These are phyloP conservation scores for Scaptomyza parva DNA, from an alignment of 2,888 invertebrate genomes.

Conservation along the genomic window DNA sequence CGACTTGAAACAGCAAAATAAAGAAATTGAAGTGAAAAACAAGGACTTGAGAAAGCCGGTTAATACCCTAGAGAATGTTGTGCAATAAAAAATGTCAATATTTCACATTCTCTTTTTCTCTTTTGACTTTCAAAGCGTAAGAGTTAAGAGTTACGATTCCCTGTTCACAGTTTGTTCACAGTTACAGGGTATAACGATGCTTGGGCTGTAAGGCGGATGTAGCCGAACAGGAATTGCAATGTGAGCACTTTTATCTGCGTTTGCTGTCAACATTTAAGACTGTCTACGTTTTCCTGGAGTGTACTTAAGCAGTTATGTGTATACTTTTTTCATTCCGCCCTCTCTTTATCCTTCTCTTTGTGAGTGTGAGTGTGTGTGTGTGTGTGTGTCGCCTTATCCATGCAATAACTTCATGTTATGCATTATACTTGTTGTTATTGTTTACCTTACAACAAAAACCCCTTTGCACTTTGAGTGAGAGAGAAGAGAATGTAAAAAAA, in stretches of 20 bases:
- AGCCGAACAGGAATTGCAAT: conserved; percentile 63
- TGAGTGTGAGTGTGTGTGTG: conserved; percentile 20
- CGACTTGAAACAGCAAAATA: conserved; percentile 26
- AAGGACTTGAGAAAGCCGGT: background rate
- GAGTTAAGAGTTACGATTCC: background rate
- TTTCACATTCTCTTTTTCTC: background rate
- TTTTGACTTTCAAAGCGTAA: background rate
- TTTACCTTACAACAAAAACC: conserved; percentile 20
- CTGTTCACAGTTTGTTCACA: background rate
- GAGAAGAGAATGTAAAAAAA: conserved; percentile 8
- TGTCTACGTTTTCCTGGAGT: conserved; percentile 52
- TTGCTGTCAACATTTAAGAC: conserved; percentile 67
- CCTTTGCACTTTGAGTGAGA: conserved; percentile 1
- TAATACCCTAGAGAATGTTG: background rate
- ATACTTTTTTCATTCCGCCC: conserved; percentile 5
- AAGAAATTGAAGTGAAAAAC: conserved; percentile 9
- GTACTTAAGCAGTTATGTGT: conserved; percentile 63
- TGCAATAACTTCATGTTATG: conserved; percentile 51
- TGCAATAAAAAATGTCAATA: background rate
- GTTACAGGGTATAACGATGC: conserved; percentile 37
- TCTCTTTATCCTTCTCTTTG: background rate
- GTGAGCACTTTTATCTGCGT: conserved; percentile 71
- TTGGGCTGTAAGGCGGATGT: conserved; percentile 54
- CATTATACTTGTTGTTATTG: conserved; percentile 41
- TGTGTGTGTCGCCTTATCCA: conserved; percentile 41